phyloP scores from a whole-genome alignment of 2,113 vertebrate species.

The Microtus montanus region DNA sequence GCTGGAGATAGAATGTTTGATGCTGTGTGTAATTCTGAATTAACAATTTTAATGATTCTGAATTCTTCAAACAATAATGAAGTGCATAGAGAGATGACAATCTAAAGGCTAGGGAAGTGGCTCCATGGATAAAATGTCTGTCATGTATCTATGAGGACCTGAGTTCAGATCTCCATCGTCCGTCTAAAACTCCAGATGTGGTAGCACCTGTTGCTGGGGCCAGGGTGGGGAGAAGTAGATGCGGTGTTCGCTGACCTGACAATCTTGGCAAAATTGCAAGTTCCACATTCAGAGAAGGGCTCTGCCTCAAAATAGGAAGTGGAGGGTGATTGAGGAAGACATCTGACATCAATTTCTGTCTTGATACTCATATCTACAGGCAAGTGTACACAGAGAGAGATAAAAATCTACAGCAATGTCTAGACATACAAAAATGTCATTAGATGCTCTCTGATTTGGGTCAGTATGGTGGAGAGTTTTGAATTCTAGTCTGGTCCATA shows the following conservation, averaged over 20 bases:
- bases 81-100: not conserved
- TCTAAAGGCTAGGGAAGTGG: not conserved
- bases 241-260: not conserved
- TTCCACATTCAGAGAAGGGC: not conserved
- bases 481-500: not conserved
- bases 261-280: not conserved
- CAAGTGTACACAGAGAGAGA: not conserved
- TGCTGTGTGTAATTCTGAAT: not conserved
- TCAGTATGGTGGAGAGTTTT: not conserved
- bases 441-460: not conserved
- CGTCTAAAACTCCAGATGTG: not conserved
- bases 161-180: not conserved
- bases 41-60: not conserved
- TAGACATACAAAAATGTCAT: not conserved
- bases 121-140: not conserved
- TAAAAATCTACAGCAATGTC: not conserved
- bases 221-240: not conserved
- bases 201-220: not conserved
- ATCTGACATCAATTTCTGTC: not conserved
- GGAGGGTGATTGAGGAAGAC: not conserved
- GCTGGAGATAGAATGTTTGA: not conserved
- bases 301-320: not conserved
- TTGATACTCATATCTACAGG: not conserved
- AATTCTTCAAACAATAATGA: slow-evolving; percentile 9
- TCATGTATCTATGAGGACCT: not conserved